Conservation (phyloP, 2,797 vertebrate species). For the Gastrophryne carolinensis region DNA sequence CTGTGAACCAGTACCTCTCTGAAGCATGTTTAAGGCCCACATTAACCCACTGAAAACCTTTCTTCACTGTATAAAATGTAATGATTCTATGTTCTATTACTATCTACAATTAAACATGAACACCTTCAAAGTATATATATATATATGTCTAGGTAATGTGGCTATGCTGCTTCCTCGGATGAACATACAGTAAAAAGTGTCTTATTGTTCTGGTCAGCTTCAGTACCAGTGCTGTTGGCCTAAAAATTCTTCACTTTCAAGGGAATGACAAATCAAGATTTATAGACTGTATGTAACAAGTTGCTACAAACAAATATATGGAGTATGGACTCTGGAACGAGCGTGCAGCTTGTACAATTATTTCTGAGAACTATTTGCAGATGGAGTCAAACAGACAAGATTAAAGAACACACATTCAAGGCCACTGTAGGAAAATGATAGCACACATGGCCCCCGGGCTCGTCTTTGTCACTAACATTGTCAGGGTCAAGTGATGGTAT, state of each 20-base stretch:
- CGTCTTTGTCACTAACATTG: constrained; percentile 14
- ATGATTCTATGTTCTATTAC: too few species aligned
- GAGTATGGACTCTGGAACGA: neutral
- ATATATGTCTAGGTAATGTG: too few species aligned
- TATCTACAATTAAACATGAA: too few species aligned
- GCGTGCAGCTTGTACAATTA: neutral
- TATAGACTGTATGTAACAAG: constrained; percentile 18
- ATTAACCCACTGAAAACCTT: too few species aligned
- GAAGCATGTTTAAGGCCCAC: too few species aligned
- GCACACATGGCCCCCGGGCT: neutral
- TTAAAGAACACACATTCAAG: constrained; percentile 31
- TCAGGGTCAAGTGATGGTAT: constrained; percentile 33
- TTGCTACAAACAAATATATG: constrained; percentile 27
- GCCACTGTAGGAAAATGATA: constrained; percentile 21
- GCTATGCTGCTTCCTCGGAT: too few species aligned
- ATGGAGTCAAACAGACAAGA: constrained; percentile 2
- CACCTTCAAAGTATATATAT: neutral
- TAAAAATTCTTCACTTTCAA: constrained; percentile 14
- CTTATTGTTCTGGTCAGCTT: constrained; percentile 13
- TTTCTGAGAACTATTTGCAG: neutral
- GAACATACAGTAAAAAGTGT: too few species aligned
- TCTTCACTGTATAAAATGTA: too few species aligned
- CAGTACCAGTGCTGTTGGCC: neutral
- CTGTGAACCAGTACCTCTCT: too few species aligned
- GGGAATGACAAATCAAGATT: constrained; percentile 16